These are phyloP conservation scores for Drosophila nigrodunni DNA, from an alignment of 1,140 invertebrate genomes.

Conservation along the genomic window DNA sequence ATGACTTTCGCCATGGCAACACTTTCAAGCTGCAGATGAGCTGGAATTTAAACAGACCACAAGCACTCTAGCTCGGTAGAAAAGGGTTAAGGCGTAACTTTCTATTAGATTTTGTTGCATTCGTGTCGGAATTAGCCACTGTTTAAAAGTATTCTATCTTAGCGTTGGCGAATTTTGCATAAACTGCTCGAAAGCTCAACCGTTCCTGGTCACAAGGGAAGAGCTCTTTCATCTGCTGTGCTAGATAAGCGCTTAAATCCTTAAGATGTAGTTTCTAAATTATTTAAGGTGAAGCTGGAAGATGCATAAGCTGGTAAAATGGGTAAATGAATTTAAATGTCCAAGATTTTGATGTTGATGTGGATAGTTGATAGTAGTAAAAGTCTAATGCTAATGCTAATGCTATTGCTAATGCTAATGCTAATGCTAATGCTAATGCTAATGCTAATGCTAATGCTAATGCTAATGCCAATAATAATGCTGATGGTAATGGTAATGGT, in stretches of 20 bases:
- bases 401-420: no score
- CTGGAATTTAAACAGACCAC: constrained; percentile 19
- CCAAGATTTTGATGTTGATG: no score
- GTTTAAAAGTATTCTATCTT: constrained; percentile 9
- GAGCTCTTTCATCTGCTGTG: background rate
- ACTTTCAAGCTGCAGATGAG: constrained; percentile 21
- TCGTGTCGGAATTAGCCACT: constrained; percentile 15
- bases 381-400: no score
- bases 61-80: constrained; percentile 18
- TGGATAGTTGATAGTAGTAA: no score
- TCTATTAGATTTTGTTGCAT: constrained; percentile 36
- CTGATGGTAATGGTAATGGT: no score
- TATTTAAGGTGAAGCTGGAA: background rate
- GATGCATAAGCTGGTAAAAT: background rate
- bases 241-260: background rate
- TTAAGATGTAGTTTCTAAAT: background rate
- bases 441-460: no score
- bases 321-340: constrained; percentile 5
- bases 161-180: constrained; percentile 31
- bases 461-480: no score
- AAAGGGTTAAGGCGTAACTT: constrained; percentile 26
- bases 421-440: no score
- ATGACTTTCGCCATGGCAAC: constrained; percentile 39
- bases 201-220: background rate
- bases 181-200: background rate